Conservation (phyloP, 2,888 invertebrate genomes). For the Philonicus albiceps region DNA sequence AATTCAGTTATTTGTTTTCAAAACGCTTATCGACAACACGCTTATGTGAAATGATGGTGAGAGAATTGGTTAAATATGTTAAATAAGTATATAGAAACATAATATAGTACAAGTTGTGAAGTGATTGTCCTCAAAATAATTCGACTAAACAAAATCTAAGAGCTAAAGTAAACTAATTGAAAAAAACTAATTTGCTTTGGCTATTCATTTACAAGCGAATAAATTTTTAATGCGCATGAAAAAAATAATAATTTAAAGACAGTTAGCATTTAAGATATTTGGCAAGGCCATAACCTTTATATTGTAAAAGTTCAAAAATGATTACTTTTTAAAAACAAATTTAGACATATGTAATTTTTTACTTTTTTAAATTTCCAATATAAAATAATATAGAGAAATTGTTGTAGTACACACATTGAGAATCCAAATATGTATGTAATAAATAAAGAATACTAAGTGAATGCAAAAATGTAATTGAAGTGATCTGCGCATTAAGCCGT, state of each 20-base stretch:
- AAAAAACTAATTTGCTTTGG: not conserved
- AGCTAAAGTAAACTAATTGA: not conserved
- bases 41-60: constrained; percentile 6
- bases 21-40: constrained; percentile 20
- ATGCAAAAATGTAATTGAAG: not conserved
- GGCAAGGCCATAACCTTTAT: not conserved
- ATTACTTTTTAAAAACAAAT: not conserved
- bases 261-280: not conserved
- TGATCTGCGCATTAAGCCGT: not conserved
- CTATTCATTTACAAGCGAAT: not conserved
- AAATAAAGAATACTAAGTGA: not conserved
- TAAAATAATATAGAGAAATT: not conserved
- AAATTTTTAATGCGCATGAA: not conserved
- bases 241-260: not conserved
- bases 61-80: not conserved
- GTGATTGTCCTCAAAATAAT: not conserved
- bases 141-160: not conserved
- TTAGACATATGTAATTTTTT: not conserved
- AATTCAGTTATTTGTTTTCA: not conserved
- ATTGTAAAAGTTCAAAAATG: not conserved
- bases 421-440: not conserved
- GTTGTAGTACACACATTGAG: not conserved
- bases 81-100: not conserved
- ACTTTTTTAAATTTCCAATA: not conserved
- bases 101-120: not conserved